phyloP scores from a whole-genome alignment of 2,113 vertebrate species.

The Dunckerocampus dactyliophorus region DNA sequence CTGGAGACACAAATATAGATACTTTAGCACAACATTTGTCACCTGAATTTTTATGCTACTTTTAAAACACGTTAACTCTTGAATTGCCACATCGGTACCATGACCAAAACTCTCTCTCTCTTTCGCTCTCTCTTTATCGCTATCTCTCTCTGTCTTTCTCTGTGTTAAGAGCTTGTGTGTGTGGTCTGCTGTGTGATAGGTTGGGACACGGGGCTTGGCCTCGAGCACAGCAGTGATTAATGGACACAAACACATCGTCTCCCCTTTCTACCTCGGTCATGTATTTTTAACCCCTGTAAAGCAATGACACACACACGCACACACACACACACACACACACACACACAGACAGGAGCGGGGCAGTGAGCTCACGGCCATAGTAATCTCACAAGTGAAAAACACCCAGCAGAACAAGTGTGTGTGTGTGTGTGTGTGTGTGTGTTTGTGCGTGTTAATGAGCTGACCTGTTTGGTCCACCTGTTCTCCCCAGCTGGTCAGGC shows the following conservation, averaged over 20 bases:
- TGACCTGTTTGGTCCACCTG: slow-evolving; percentile 74
- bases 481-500: slow-evolving; percentile 66
- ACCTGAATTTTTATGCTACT: no score
- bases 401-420: slow-evolving; percentile 38
- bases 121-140: neutral
- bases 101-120: neutral
- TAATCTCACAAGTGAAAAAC: slow-evolving; percentile 29
- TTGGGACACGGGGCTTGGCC: slow-evolving; percentile 52
- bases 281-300: slow-evolving; percentile 60
- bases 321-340: slow-evolving; percentile 33
- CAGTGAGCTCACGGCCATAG: slow-evolving; percentile 19
- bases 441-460: slow-evolving; percentile 66
- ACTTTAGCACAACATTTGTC: no score
- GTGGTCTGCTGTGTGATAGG: slow-evolving; percentile 53
- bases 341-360: slow-evolving; percentile 20
- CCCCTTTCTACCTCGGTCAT: slow-evolving; percentile 42
- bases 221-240: slow-evolving; percentile 57
- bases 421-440: slow-evolving; percentile 34
- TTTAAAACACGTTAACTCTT: no score
- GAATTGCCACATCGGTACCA: no score
- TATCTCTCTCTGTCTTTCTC: neutral
- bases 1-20: no score
- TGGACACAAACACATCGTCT: slow-evolving; percentile 48
- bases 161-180: slow-evolving; percentile 23
- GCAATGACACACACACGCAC: slow-evolving; percentile 34